Conservation (phyloP, 2,797 vertebrate species). For the Pseudochaenichthys georgianus region DNA sequence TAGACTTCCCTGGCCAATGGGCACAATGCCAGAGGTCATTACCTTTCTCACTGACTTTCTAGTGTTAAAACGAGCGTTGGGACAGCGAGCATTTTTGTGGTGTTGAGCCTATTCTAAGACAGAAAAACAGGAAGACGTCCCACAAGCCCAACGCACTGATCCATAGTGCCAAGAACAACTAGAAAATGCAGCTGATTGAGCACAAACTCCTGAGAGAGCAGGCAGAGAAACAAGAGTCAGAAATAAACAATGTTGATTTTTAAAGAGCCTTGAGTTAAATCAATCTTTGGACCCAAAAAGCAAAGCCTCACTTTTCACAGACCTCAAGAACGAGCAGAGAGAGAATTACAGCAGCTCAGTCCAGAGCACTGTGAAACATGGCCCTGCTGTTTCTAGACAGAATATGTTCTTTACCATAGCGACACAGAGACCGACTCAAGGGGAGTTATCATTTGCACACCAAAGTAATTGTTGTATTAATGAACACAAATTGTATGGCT, state of each 20-base stretch:
- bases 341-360: conserved; percentile 10
- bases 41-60: conserved; percentile 27
- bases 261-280: conserved; percentile 39
- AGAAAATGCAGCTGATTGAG: conserved; percentile 37
- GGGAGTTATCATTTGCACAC: conserved; percentile 51
- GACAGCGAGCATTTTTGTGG: conserved; percentile 63
- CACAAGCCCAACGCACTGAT: conserved; percentile 57
- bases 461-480: conserved; percentile 18
- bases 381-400: conserved; percentile 26
- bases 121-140: conserved; percentile 40
- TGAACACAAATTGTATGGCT: conserved; percentile 15
- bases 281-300: conserved; percentile 37
- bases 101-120: conserved; percentile 55
- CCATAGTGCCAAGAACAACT: conserved; percentile 51
- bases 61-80: conserved; percentile 16
- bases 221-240: conserved; percentile 14
- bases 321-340: conserved; percentile 19
- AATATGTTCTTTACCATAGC: background rate
- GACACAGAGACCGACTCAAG: conserved; percentile 29
- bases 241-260: conserved; percentile 36
- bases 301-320: conserved; percentile 51
- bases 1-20: conserved; percentile 4
- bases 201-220: conserved; percentile 25
- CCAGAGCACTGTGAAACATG: conserved; percentile 54
- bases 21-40: background rate